Percentiles rank a stretch among this genome's conserved stretches.
These are phyloP conservation scores for Sternotherus odoratus DNA, from an alignment of 2,797 vertebrate species.

Conservation along the genomic window DNA sequence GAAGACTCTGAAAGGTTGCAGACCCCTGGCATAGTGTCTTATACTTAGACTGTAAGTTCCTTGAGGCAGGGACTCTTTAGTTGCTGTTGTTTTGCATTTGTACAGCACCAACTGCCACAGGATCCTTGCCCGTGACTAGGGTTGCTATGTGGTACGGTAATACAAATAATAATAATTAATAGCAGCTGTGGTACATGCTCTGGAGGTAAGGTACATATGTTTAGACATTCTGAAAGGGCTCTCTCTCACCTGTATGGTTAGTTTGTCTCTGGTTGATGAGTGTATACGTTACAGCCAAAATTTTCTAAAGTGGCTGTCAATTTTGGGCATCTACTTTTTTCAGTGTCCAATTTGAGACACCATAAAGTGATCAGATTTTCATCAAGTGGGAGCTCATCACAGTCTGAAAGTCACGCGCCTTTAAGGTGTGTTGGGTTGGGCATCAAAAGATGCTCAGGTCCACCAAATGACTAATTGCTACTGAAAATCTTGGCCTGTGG, in stretches of 20 bases:
- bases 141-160: not conserved
- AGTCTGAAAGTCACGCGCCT: not conserved
- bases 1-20: too few relatives aligned
- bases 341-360: not conserved
- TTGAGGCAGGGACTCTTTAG: not conserved
- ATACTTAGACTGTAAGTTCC: not conserved
- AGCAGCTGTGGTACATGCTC: not conserved
- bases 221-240: not conserved
- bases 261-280: not conserved
- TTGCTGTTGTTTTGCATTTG: not conserved
- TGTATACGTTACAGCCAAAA: not conserved
- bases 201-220: not conserved
- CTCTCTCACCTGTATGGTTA: not conserved
- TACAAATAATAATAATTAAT: not conserved
- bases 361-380: not conserved
- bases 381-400: not conserved
- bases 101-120: not conserved
- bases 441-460: not conserved
- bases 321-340: not conserved
- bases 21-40: not conserved
- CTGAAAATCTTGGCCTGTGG: not conserved
- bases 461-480: not conserved
- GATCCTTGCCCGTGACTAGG: not conserved
- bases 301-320: not conserved
- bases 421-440: rapidly evolving